These are phyloP conservation scores for Callionymus lyra DNA, from an alignment of 2,113 vertebrate species.

Conservation along the genomic window DNA sequence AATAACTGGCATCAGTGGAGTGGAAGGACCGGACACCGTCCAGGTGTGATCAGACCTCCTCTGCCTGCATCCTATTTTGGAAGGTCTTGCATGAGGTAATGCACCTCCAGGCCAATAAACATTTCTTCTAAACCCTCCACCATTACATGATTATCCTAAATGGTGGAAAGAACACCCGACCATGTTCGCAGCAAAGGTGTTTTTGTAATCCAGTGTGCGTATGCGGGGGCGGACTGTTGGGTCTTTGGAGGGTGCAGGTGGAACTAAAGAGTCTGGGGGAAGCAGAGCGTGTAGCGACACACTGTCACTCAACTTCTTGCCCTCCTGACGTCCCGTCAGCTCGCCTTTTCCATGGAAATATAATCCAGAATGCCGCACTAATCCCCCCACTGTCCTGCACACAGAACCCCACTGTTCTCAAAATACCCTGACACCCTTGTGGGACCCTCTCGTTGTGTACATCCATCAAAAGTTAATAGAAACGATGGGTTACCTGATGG, in stretches of 20 bases:
- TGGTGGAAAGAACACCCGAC: slow-evolving; percentile 5
- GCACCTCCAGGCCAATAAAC: slow-evolving; percentile 9
- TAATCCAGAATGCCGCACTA: slow-evolving; percentile 22
- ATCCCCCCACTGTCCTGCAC: slow-evolving; percentile 18
- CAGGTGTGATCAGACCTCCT: neutral
- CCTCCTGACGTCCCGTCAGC: slow-evolving; percentile 11
- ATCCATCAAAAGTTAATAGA: slow-evolving; percentile 10
- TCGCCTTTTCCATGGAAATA: slow-evolving; percentile 32
- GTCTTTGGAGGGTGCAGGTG: slow-evolving; percentile 16
- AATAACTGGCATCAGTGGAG: too few relatives aligned
- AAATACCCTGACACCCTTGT: slow-evolving; percentile 4
- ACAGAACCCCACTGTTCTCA: slow-evolving; percentile 8
- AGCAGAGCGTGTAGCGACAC: slow-evolving; percentile 6
- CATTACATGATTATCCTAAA: slow-evolving; percentile 12
- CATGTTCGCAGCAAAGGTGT: neutral
- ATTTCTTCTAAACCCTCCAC: slow-evolving; percentile 7
- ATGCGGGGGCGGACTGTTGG: neutral
- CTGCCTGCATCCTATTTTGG: neutral
- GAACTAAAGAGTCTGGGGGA: slow-evolving; percentile 1
- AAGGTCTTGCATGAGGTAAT: slow-evolving; percentile 11
- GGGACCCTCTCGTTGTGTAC: neutral
- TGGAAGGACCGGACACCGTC: too few relatives aligned
- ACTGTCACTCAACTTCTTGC: too few relatives aligned
- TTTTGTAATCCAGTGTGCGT: neutral
- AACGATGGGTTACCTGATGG: neutral